These are phyloP conservation scores for Omphaloscelis lunosa DNA, from an alignment of 2,888 invertebrate species.

Conservation along the genomic window DNA sequence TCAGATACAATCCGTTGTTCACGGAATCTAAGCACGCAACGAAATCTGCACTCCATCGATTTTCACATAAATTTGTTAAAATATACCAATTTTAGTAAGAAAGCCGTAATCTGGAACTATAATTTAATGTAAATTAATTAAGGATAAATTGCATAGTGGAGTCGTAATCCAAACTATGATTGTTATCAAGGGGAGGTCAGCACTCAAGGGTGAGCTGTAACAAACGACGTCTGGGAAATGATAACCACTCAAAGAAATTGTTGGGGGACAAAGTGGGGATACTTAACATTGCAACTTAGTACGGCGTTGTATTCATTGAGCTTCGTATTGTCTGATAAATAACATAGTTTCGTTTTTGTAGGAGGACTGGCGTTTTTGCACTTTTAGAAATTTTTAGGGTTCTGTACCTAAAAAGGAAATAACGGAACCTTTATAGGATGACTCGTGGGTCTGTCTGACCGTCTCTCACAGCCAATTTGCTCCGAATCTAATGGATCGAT, in stretches of 20 bases:
- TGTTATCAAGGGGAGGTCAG: constrained; percentile 52
- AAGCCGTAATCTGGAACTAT: constrained; percentile 22
- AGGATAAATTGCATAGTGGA: constrained; percentile 35
- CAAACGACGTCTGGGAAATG: constrained; percentile 48
- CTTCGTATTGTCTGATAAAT: constrained; percentile 21
- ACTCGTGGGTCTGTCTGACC: too few relatives aligned
- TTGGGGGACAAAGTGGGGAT: constrained; percentile 42
- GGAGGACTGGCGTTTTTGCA: neutral
- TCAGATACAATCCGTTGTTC: constrained; percentile 44
- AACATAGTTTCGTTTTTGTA: constrained; percentile 2
- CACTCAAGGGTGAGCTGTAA: constrained; percentile 38
- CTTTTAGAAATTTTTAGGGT: neutral
- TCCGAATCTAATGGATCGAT: too few relatives aligned
- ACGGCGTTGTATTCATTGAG: constrained; percentile 48
- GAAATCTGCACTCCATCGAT: constrained; percentile 57
- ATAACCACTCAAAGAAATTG: constrained; percentile 60
- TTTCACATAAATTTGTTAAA: constrained; percentile 42
- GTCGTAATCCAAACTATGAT: constrained; percentile 34
- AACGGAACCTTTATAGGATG: too few relatives aligned
- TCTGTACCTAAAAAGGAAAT: too few relatives aligned
- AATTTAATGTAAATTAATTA: constrained; percentile 58
- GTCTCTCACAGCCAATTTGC: too few relatives aligned
- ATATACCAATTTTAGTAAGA: constrained; percentile 28
- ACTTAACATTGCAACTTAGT: constrained; percentile 34
- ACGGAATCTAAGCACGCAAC: constrained; percentile 51